phyloP scores from a whole-genome alignment of 2,888 invertebrate species.

The Ichneumoninae sp. region DNA sequence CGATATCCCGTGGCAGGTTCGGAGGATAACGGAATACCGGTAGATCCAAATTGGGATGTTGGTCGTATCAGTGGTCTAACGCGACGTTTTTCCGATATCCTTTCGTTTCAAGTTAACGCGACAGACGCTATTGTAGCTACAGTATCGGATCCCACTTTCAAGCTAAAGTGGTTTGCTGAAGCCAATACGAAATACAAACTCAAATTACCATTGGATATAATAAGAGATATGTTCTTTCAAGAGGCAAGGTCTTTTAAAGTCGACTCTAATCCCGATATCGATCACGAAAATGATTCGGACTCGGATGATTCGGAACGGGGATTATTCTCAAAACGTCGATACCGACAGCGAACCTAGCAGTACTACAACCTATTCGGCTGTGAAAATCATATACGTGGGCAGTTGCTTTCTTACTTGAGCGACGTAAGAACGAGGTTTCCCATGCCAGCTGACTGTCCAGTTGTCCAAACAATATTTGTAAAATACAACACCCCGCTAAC shows the following conservation, averaged over 20 bases:
- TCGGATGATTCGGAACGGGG: constrained; percentile 9
- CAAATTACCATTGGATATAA: constrained; percentile 15
- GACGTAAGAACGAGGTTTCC: constrained; percentile 8
- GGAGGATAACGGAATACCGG: too few species aligned
- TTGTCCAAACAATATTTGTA: constrained; percentile 42
- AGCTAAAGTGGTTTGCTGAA: constrained; percentile 27
- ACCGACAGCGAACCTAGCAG: constrained; percentile 6
- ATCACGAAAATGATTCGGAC: not conserved
- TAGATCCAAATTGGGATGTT: too few species aligned
- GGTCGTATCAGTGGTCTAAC: constrained; percentile 18
- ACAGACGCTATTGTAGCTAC: constrained; percentile 40
- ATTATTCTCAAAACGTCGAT: constrained; percentile 12
- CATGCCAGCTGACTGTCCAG: not conserved
- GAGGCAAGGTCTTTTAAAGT: not conserved
- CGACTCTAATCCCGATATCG: not conserved
- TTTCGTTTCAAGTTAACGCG: constrained; percentile 19
- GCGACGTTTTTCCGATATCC: constrained; percentile 36
- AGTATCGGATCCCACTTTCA: constrained; percentile 38
- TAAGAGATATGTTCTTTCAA: constrained; percentile 11
- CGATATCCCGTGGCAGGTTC: too few species aligned
- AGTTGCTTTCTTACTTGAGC: constrained; percentile 33
- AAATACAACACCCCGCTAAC: constrained; percentile 49
- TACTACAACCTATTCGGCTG: not conserved
- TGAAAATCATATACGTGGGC: not conserved
- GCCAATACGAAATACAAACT: not conserved